A percentile compares a stretch with the other conserved stretches of the same genome.
Conservation (phyloP, 2,888 invertebrate genomes). For the Venusia cambrica region DNA sequence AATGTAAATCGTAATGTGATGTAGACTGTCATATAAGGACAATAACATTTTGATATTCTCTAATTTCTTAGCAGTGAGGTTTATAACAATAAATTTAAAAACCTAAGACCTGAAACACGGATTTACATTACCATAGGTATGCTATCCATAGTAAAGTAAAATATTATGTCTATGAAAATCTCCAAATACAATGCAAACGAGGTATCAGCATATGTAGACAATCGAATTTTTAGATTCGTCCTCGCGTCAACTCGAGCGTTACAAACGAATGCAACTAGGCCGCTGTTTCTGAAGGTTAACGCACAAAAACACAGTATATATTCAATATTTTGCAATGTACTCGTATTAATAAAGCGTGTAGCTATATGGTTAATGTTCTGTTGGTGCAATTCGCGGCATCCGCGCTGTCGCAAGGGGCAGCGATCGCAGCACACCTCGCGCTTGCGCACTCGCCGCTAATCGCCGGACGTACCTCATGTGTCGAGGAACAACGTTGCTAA, state of each 20-base stretch:
- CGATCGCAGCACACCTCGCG: constrained; percentile 63
- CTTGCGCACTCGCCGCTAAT: constrained; percentile 67
- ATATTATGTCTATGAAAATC: too few relatives aligned
- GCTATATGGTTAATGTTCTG: constrained; percentile 54
- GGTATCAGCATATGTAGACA: constrained; percentile 15
- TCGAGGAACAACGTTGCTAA: constrained; percentile 59
- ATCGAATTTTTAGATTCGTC: constrained; percentile 54
- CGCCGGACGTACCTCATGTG: constrained; percentile 66
- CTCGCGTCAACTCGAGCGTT: constrained; percentile 71
- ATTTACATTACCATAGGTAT: too few relatives aligned
- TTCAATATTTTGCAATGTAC: constrained; percentile 74
- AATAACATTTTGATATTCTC: too few relatives aligned
- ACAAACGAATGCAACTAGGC: constrained; percentile 71
- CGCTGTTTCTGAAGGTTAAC: constrained; percentile 71
- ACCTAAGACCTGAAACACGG: too few relatives aligned
- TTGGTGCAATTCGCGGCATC: constrained; percentile 72
- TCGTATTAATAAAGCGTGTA: constrained; percentile 71
- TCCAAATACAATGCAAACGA: too few relatives aligned
- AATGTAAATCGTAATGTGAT: too few relatives aligned
- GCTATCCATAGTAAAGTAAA: too few relatives aligned
- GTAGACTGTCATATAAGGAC: too few relatives aligned
- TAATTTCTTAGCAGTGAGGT: too few relatives aligned
- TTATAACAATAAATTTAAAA: too few relatives aligned
- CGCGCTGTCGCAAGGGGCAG: constrained; percentile 73
- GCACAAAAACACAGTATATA: constrained; percentile 65